Percentiles rank a stretch among this genome's conserved stretches.
These are phyloP conservation scores for Cephus cinctus DNA, from an alignment of 1,140 invertebrate genomes.

Conservation along the genomic window DNA sequence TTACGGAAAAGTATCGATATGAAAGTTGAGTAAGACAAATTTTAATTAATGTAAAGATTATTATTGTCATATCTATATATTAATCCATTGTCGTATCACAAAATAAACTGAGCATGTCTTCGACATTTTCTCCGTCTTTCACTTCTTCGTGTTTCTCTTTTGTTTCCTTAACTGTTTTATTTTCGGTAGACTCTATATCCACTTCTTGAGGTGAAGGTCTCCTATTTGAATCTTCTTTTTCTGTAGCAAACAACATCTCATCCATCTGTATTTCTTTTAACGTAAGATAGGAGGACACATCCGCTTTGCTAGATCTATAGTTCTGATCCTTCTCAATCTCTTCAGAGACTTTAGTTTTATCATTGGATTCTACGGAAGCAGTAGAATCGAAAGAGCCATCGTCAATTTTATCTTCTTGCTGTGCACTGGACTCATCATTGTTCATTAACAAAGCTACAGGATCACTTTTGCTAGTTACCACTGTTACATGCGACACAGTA, in stretches of 20 bases:
- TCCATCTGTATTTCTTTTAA: slow-evolving; percentile 4
- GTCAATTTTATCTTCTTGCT: too few species aligned
- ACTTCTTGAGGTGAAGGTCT: slow-evolving; percentile 1
- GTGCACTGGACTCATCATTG: background rate
- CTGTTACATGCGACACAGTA: background rate
- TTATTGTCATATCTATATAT: too few species aligned
- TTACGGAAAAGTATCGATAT: too few species aligned
- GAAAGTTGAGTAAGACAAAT: too few species aligned
- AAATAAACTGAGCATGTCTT: slow-evolving; percentile 21
- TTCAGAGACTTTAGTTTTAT: background rate
- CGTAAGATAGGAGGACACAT: slow-evolving; percentile 3
- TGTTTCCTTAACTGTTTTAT: background rate
- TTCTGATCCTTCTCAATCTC: background rate
- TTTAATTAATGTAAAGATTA: too few species aligned
- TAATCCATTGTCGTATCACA: too few species aligned
- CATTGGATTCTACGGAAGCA: too few species aligned
- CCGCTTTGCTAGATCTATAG: background rate
- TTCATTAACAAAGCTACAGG: too few species aligned
- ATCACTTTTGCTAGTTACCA: slow-evolving; percentile 12
- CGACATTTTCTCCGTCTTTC: slow-evolving; percentile 6
- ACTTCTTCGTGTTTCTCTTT: background rate
- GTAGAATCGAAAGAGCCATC: too few species aligned
- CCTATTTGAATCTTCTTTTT: slow-evolving; percentile 6
- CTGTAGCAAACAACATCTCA: background rate
- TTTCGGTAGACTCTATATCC: background rate